A percentile compares a stretch with the other conserved stretches of the same genome.
Conservation (phyloP, 2,888 invertebrate species). For the Eristalinus aeneus region DNA sequence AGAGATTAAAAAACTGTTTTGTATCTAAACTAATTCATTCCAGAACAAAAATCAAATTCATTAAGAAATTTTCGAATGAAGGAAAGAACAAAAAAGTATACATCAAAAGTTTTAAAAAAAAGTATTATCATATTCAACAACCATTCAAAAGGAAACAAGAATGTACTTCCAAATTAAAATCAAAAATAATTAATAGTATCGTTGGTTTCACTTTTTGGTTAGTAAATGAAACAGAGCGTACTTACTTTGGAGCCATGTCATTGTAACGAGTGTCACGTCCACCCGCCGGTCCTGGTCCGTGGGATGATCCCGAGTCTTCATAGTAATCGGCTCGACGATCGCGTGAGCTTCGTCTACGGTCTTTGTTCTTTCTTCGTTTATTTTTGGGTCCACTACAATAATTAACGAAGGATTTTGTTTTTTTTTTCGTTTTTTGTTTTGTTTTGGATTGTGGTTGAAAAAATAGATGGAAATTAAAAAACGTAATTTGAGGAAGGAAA, state of each 20-base stretch:
- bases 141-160: slow-evolving; percentile 36
- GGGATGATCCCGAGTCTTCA: slow-evolving; percentile 80
- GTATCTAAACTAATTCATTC: slow-evolving; percentile 58
- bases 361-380: slow-evolving; percentile 80
- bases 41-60: slow-evolving; percentile 33
- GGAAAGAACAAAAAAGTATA: background rate
- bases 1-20: slow-evolving; percentile 1
- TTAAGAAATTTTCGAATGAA: background rate
- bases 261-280: slow-evolving; percentile 88
- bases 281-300: slow-evolving; percentile 82
- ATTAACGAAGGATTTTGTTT: slow-evolving; percentile 55
- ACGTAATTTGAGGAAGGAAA: slow-evolving; percentile 11
- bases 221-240: slow-evolving; percentile 73
- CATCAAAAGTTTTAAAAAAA: slow-evolving; percentile 16
- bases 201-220: slow-evolving; percentile 8
- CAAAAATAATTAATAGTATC: background rate
- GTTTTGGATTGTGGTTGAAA: slow-evolving; percentile 23
- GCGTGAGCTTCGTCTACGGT: slow-evolving; percentile 77
- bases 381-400: slow-evolving; percentile 80
- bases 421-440: slow-evolving; percentile 31
- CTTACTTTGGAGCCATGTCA: slow-evolving; percentile 94
- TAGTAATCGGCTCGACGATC: slow-evolving; percentile 81
- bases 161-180: background rate
- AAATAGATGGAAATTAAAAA: slow-evolving; percentile 48
- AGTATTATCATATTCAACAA: slow-evolving; percentile 39